Evolutionary conservation across 2,113 vertebrate genomes (phyloP).

Genomic region (Austrofundulus limnaeus): DNA sequence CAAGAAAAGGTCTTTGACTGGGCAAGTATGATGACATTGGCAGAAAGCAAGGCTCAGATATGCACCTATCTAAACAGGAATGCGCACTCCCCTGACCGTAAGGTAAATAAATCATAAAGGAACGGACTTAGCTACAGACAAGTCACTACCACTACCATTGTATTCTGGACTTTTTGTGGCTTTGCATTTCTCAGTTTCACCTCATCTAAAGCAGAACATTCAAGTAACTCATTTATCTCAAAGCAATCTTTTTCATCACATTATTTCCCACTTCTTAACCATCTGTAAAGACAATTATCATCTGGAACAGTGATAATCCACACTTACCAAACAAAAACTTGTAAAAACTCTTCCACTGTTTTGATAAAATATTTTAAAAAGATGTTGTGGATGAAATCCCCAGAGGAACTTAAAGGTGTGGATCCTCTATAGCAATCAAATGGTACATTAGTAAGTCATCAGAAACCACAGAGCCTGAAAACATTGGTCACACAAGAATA

Average conservation of each 20-base stretch:
- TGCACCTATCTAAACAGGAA: constrained; percentile 64
- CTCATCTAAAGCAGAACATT: constrained; percentile 60
- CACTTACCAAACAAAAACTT: constrained; percentile 41
- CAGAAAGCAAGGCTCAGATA: constrained; percentile 46
- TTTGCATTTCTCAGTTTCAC: constrained; percentile 49
- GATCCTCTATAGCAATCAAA: constrained; percentile 36
- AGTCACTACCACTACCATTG: constrained; percentile 37
- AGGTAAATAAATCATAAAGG: constrained; percentile 61
- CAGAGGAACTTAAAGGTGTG: constrained; percentile 10
- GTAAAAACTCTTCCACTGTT: constrained; percentile 40
- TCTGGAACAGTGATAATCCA: constrained; percentile 39
- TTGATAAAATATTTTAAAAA: constrained; percentile 22
- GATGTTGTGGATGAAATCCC: constrained; percentile 14
- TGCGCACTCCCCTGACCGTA: constrained; percentile 36
- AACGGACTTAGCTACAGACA: constrained; percentile 42
- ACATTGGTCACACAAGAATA: constrained; percentile 16
- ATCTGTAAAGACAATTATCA: constrained; percentile 29
- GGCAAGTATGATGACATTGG: constrained; percentile 35
- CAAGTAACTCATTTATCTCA: constrained; percentile 58
- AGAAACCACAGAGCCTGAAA: constrained; percentile 47
- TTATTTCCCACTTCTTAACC: neutral
- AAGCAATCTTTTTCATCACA: constrained; percentile 34
- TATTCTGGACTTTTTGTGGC: constrained; percentile 48
- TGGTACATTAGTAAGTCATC: constrained; percentile 31
- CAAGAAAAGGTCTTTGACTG: constrained; percentile 18